A percentile compares a stretch with the other conserved stretches of the same genome.
Conservation (phyloP, 2,113 vertebrate species). For the Camelus bactrianus region DNA sequence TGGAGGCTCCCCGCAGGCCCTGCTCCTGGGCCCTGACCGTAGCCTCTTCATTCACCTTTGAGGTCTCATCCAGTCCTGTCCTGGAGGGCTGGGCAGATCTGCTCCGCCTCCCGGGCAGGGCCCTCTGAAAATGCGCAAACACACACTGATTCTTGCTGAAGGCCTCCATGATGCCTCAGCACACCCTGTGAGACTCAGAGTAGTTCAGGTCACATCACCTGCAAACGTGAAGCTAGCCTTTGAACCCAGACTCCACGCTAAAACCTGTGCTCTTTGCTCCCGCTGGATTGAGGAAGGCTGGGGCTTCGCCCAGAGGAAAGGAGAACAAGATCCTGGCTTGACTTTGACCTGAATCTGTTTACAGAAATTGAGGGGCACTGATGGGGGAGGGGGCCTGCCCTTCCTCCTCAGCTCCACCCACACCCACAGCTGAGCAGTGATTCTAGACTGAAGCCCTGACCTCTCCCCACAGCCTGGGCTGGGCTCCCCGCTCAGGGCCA, state of each 20-base stretch:
- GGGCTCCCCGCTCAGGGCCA: slow-evolving; percentile 46
- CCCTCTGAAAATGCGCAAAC: background rate
- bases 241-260: background rate
- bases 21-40: background rate
- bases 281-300: background rate
- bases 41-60: background rate
- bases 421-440: background rate
- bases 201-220: background rate
- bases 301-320: background rate
- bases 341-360: background rate
- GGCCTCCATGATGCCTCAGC: background rate
- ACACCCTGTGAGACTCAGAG: background rate
- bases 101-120: background rate
- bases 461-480: background rate
- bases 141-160: background rate
- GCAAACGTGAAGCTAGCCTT: background rate
- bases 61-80: background rate
- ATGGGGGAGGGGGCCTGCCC: background rate
- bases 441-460: slow-evolving; percentile 60
- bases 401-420: background rate
- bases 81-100: accelerated
- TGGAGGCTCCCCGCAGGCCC: background rate
- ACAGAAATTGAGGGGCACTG: background rate
- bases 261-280: background rate
- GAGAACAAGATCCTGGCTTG: background rate